Percentiles rank a stretch among this genome's conserved stretches.
Conservation (phyloP, 2,888 invertebrate genomes). For the Chrysodeixis includens region DNA sequence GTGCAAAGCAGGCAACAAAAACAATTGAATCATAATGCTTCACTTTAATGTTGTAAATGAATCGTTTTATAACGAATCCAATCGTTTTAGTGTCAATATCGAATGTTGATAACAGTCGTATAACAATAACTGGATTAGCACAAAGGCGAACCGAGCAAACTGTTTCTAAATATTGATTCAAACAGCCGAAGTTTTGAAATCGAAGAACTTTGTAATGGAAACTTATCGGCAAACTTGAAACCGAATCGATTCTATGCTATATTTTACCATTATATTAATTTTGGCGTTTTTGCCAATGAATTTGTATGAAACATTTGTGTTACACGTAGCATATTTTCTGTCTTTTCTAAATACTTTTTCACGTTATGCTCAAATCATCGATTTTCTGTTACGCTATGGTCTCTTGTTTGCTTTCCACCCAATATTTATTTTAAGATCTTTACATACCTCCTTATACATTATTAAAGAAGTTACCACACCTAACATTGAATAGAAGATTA, state of each 20-base stretch:
- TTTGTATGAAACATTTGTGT: no score
- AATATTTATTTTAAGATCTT: no score
- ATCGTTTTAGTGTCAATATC: conserved; percentile 3
- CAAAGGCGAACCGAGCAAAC: background rate
- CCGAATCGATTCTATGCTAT: background rate
- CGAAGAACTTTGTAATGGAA: background rate
- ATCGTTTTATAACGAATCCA: conserved; percentile 6
- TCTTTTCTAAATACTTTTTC: no score
- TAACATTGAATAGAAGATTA: no score
- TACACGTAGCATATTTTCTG: no score
- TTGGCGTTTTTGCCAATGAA: background rate
- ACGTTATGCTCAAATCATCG: no score
- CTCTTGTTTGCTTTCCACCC: no score
- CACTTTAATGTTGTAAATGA: background rate
- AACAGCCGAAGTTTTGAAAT: background rate
- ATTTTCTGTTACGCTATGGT: no score
- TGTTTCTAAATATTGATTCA: conserved; percentile 14
- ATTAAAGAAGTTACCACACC: no score
- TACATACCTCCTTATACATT: no score
- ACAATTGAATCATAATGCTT: background rate
- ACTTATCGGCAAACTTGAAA: background rate
- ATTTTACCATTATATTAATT: background rate
- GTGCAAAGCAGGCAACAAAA: background rate
- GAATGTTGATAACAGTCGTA: background rate
- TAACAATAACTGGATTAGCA: background rate